Conservation (phyloP, 2,797 vertebrate genomes). For the Nasua narica region DNA sequence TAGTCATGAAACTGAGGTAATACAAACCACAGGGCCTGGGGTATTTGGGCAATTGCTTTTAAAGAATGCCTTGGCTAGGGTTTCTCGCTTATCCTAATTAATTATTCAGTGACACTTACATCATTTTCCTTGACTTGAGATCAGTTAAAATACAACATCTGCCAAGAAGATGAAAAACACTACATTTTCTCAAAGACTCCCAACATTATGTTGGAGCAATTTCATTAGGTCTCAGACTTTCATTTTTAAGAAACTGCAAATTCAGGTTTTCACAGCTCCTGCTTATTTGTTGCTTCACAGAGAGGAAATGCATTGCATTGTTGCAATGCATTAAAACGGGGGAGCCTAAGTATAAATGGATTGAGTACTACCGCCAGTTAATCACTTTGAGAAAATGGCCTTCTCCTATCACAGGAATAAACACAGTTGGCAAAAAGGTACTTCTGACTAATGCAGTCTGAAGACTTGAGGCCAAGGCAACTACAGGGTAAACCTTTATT, state of each 20-base stretch:
- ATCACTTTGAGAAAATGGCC: conserved; percentile 66
- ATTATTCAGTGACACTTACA: conserved; percentile 51
- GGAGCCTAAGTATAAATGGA: conserved; percentile 56
- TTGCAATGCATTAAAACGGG: conserved; percentile 37
- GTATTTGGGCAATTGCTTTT: conserved; percentile 41
- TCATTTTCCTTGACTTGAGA: conserved; percentile 30
- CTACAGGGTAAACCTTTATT: conserved; percentile 23
- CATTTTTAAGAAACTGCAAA: conserved; percentile 54
- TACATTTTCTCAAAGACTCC: conserved; percentile 41
- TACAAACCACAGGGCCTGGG: background rate
- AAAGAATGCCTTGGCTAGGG: background rate
- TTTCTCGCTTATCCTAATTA: conserved; percentile 56
- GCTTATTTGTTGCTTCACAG: conserved; percentile 31
- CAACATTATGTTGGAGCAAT: conserved; percentile 51
- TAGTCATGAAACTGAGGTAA: background rate
- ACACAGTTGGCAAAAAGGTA: conserved; percentile 29
- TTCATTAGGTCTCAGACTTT: conserved; percentile 49
- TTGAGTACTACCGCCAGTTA: conserved; percentile 55
- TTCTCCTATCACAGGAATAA: conserved; percentile 60
- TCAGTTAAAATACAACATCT: conserved; percentile 51
- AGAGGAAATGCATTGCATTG: background rate
- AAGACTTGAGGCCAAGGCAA: conserved; percentile 47
- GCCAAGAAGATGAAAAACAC: conserved; percentile 56
- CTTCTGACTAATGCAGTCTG: conserved; percentile 59
- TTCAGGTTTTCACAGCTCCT: conserved; percentile 40